Evolutionary conservation across 2,113 vertebrate species (phyloP).

Genomic region (Crocuta crocuta): DNA sequence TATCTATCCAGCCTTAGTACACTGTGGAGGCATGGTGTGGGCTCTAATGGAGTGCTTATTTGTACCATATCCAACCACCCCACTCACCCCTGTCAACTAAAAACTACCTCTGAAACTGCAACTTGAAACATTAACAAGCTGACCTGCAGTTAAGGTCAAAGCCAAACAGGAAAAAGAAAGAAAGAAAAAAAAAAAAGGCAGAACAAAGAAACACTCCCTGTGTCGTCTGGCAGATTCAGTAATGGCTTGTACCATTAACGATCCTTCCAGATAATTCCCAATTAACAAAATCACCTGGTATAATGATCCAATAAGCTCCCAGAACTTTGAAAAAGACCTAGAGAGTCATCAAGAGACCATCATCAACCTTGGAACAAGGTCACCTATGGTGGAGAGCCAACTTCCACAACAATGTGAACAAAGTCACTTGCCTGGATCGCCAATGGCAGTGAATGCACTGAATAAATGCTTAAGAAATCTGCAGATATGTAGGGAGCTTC

Average conservation of each 20-base stretch:
- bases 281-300: conserved; percentile 35
- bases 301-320: background rate
- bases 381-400: background rate
- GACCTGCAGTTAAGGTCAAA: conserved; percentile 31
- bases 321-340: conserved; percentile 6
- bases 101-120: background rate
- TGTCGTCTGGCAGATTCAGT: background rate
- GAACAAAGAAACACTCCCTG: background rate
- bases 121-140: background rate
- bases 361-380: conserved; percentile 48
- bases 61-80: background rate
- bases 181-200: background rate
- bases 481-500: background rate
- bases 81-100: background rate
- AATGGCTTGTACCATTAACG: conserved; percentile 1
- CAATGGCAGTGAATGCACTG: background rate
- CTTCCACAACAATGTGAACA: background rate
- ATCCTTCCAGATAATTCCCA: conserved; percentile 22
- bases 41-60: background rate
- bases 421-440: background rate
- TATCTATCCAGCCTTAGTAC: background rate
- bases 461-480: background rate
- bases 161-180: background rate
- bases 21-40: accelerated
- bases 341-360: conserved; percentile 22